Conservation (phyloP, 2,113 vertebrate species). For the Mystacornis crossleyi region DNA sequence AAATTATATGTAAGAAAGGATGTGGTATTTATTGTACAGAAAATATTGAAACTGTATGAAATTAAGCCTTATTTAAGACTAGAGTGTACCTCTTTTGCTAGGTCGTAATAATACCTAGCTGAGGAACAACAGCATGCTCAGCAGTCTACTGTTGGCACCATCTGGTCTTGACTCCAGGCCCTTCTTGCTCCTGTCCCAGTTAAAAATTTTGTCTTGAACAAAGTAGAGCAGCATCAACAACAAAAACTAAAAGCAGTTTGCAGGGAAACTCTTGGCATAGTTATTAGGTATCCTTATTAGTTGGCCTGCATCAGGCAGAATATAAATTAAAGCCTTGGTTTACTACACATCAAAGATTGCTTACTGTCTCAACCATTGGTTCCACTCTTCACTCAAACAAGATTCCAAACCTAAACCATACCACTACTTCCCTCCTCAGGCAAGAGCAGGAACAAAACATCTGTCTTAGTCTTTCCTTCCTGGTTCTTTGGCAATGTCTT, state of each 20-base stretch:
- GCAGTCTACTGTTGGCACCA: background rate
- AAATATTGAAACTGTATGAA: background rate
- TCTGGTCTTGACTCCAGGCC: background rate
- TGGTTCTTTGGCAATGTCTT: background rate
- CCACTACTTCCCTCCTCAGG: background rate
- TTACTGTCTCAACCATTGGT: background rate
- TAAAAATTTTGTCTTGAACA: background rate
- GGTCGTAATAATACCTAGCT: background rate
- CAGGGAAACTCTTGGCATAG: background rate
- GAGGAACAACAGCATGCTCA: background rate
- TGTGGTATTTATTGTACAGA: background rate
- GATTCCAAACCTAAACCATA: background rate
- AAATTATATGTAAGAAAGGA: background rate
- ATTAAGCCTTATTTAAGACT: background rate
- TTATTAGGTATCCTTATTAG: background rate
- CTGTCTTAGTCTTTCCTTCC: background rate
- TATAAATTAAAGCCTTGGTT: background rate
- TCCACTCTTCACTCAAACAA: background rate
- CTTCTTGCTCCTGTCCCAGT: background rate
- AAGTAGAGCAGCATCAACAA: background rate
- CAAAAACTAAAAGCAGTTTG: background rate
- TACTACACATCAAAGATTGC: background rate
- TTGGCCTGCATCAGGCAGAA: background rate
- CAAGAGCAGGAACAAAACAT: background rate
- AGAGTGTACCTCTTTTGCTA: background rate